Conservation (phyloP, 2,797 vertebrate genomes). For the Sebastes diaconus region DNA sequence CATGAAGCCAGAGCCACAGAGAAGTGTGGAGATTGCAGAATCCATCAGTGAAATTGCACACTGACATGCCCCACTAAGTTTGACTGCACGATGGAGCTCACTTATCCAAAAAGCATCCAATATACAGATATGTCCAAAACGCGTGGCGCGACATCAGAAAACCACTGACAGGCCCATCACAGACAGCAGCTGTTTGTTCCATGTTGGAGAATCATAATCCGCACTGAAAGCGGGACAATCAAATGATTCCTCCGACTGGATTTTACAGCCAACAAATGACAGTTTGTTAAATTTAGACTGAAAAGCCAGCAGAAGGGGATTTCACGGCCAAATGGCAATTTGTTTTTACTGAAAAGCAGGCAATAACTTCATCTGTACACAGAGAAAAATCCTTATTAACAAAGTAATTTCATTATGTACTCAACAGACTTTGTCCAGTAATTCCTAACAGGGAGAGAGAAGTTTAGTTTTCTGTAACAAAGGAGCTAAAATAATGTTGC, state of each 20-base stretch:
- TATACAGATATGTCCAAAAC: constrained; percentile 32
- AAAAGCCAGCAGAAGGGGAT: constrained; percentile 52
- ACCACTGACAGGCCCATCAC: not conserved
- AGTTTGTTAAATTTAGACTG: constrained; percentile 51
- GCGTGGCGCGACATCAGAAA: constrained; percentile 1
- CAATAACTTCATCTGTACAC: constrained; percentile 3
- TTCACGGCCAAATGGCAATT: constrained; percentile 38
- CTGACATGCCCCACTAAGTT: constrained; percentile 57
- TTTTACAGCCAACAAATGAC: constrained; percentile 51
- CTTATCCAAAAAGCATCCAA: constrained; percentile 62
- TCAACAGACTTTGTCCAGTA: not conserved
- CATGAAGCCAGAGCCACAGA: constrained; percentile 33
- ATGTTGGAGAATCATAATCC: constrained; percentile 53
- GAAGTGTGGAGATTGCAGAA: constrained; percentile 47
- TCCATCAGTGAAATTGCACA: constrained; percentile 68
- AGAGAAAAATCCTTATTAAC: constrained; percentile 21
- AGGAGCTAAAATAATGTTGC: not conserved
- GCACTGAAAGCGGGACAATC: constrained; percentile 41
- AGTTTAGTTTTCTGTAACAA: not conserved
- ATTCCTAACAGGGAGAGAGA: not conserved
- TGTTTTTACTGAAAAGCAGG: constrained; percentile 24
- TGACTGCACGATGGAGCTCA: constrained; percentile 49
- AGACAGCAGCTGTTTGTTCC: constrained; percentile 61
- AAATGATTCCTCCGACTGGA: constrained; percentile 34
- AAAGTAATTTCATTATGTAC: not conserved